Base-by-base conservation (phyloP, 1,140 invertebrate species). In the Idris sp. region DNA sequence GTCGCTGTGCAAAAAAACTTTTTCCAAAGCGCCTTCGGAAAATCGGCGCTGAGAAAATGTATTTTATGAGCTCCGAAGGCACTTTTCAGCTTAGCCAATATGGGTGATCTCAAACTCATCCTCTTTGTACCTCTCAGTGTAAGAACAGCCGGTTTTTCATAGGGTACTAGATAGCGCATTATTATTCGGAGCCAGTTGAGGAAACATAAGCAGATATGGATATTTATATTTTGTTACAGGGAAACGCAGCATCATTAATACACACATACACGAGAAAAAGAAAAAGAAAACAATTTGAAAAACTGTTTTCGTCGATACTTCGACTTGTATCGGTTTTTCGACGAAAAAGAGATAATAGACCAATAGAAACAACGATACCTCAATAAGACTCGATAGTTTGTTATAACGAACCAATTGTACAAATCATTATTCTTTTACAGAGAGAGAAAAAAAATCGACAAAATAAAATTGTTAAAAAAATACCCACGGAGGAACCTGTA, bases 151-250 rank as follows among this genome's bases (percentile, higher is more conserved):
- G 81, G 80, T 77, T 76, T 74, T 69, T 78, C 74, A 80, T 83
- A 85, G 83, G 77, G 77, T 84, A 81, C 75, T 83, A 80, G 61
- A 75, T 82, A 83, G 72, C 74, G 76, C 78, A 81, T 82, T 83
- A 81, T 85, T 80, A 79, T 83, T 83, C 81, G 74, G 79, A 86
- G 81, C 72, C 83, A 80, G 81, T 80, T 81, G 77, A 78, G 79
- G 80, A 80, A 83, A 81, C 83, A 84, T 74, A 81, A 79, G 75
- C 77, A 77, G 76, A 86, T 83, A 83, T 81, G 84, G 77, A 86
- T 83, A 86, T 86, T 88, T 88, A 86, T 87, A 88, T 88, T 88
- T 88, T 88, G 86, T 88, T 88, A 87, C 85, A 88, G 86, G 81
- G 84, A 72, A 75, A 82, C 69, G 15, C 43, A 68, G 40, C 48